phyloP scores from a whole-genome alignment of 2,888 invertebrate genomes.

The Gymnoscelis rufifasciata region DNA sequence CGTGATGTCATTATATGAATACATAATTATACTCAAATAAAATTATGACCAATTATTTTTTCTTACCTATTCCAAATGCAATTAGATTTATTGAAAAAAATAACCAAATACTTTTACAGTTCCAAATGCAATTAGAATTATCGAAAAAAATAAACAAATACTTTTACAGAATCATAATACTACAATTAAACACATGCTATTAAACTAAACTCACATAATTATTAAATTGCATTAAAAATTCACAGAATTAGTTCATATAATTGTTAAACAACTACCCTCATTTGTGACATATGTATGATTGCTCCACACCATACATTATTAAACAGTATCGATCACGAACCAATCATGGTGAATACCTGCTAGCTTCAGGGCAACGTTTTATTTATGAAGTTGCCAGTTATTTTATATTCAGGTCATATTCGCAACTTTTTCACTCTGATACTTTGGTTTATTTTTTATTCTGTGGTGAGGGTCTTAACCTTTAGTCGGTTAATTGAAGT shows the following conservation, averaged over 20 bases:
- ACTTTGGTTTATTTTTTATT: neutral
- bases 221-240: slow-evolving; percentile 5
- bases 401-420: slow-evolving; percentile 1
- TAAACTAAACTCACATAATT: neutral
- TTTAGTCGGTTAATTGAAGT: neutral
- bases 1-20: no score
- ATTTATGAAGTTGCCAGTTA: slow-evolving; percentile 5
- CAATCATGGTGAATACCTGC: slow-evolving; percentile 19
- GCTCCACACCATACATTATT: slow-evolving; percentile 45
- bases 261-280: neutral
- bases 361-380: slow-evolving; percentile 10
- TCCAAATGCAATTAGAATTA: no score
- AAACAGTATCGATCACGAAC: slow-evolving; percentile 53
- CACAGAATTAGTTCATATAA: slow-evolving; percentile 1
- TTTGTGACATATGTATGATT: slow-evolving; percentile 8
- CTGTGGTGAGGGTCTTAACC: neutral
- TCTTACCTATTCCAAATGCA: no score
- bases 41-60: no score
- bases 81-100: no score
- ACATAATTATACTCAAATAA: no score
- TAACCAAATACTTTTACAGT: no score
- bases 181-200: neutral
- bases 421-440: neutral
- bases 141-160: no score
- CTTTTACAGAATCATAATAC: no score